phyloP scores from a whole-genome alignment of 2,888 invertebrate genomes.

The Drosophila setosimentum region DNA sequence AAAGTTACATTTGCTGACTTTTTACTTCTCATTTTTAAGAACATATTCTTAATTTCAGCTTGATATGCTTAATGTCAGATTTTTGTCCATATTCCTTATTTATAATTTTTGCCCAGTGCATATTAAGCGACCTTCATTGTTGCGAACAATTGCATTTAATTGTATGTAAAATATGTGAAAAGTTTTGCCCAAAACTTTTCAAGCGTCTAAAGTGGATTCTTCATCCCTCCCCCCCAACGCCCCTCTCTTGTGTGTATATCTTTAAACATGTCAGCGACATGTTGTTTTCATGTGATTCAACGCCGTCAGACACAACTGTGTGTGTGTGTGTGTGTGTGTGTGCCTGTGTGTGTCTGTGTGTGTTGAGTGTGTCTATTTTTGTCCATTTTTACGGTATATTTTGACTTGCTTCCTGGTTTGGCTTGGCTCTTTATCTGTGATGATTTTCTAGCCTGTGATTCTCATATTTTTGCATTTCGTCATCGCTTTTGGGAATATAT shows the following conservation, averaged over 20 bases:
- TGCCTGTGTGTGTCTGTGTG: constrained; percentile 2
- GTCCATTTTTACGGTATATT: constrained; percentile 29
- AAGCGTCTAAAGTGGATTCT: constrained; percentile 57
- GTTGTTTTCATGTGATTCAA: constrained; percentile 76
- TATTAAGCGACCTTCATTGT: constrained; percentile 31
- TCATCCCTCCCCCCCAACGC: not conserved
- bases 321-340: not conserved
- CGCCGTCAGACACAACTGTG: constrained; percentile 63
- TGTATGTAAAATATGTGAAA: constrained; percentile 81
- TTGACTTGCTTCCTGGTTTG: constrained; percentile 28
- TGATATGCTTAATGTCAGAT: rapidly evolving
- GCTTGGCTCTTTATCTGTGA: constrained; percentile 16
- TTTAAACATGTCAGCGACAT: constrained; percentile 73
- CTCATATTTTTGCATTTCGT: constrained; percentile 75
- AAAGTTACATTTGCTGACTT: not conserved
- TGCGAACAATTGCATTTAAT: constrained; percentile 78
- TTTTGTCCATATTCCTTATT: not conserved
- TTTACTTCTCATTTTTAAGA: not conserved
- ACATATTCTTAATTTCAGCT: not conserved
- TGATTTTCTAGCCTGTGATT: constrained; percentile 70
- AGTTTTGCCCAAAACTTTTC: constrained; percentile 65
- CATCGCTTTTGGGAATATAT: constrained; percentile 76
- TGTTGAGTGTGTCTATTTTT: constrained; percentile 6
- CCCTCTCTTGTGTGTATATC: constrained; percentile 8
- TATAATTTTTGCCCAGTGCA: not conserved